Percentiles rank a stretch among this genome's conserved stretches.
Evolutionary conservation across 2,888 invertebrate genomes (phyloP).

Genomic region (Ormyrus pomaceus): DNA sequence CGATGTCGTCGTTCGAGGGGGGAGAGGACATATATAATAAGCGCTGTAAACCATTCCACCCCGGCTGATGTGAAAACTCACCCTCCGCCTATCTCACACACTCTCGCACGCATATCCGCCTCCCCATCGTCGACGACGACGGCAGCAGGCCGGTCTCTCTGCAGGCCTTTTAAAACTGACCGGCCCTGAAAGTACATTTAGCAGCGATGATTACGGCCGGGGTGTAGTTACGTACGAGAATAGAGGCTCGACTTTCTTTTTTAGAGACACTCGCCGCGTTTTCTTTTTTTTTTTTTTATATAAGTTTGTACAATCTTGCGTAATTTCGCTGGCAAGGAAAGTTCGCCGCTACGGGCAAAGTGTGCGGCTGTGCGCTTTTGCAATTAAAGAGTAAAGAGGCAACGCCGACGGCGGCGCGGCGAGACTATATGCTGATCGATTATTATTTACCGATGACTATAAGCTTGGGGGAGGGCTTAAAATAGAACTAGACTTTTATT

Average conservation of each 20-base stretch:
- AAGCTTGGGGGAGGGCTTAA: neutral
- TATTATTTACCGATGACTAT: conserved; percentile 22
- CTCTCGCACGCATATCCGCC: too few species aligned
- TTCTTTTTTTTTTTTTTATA: neutral
- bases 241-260: neutral
- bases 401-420: neutral
- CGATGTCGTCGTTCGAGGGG: conserved; percentile 10
- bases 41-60: conserved; percentile 38
- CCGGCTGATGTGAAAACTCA: neutral
- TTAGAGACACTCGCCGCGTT: neutral
- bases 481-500: neutral
- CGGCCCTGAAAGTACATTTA: neutral
- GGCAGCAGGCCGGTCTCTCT: too few species aligned
- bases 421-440: conserved; percentile 21
- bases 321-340: too few species aligned
- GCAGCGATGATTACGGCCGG: too few species aligned
- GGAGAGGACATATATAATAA: conserved; percentile 43
- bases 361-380: too few species aligned
- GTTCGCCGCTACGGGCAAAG: too few species aligned
- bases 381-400: neutral
- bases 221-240: too few species aligned
- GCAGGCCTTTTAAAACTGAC: conserved; percentile 30
- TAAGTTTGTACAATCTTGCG: too few species aligned
- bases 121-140: neutral
- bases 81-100: neutral